phyloP scores from a whole-genome alignment of 1,140 invertebrate species.

The Neodiprion lecontei region DNA sequence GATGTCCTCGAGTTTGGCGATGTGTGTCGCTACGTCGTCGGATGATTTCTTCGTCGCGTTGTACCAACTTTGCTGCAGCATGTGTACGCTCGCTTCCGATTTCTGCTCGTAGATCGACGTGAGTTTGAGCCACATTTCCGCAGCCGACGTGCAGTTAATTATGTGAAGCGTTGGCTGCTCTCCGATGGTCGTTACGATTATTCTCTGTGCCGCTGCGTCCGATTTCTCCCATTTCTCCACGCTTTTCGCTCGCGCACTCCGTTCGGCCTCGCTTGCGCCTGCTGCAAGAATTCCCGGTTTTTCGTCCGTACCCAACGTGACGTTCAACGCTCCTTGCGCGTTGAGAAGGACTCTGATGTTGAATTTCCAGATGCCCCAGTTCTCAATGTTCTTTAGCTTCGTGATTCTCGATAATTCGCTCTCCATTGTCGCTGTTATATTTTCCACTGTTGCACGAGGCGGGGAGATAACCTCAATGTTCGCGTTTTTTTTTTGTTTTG shows the following conservation, averaged over 20 bases:
- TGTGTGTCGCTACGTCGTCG: conserved; percentile 35
- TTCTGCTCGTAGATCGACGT: conserved; percentile 33
- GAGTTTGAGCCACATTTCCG: conserved; percentile 40
- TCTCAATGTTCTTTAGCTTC: conserved; percentile 14
- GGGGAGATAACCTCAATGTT: conserved; percentile 10
- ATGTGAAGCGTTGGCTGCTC: conserved; percentile 39
- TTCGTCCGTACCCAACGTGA: conserved; percentile 7
- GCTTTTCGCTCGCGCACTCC: conserved; percentile 9
- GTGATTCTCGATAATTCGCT: conserved; percentile 19
- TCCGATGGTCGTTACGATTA: conserved; percentile 33
- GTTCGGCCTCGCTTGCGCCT: not conserved
- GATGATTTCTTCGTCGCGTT: conserved; percentile 15
- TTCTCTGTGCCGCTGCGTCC: conserved; percentile 31
- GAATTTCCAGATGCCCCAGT: conserved; percentile 15
- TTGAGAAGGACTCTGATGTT: not conserved
- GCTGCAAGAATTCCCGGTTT: conserved; percentile 1
- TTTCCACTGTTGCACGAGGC: conserved; percentile 13
- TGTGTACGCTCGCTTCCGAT: conserved; percentile 27
- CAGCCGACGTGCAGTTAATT: conserved; percentile 37
- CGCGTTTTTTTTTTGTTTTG: not conserved
- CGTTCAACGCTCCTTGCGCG: not conserved
- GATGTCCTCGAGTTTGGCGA: conserved; percentile 39
- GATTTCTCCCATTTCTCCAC: conserved; percentile 25
- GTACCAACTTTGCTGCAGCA: conserved; percentile 34
- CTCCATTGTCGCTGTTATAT: conserved; percentile 18